Base-by-base conservation (phyloP, 2,113 vertebrate species). In the Chrysemys picta region DNA sequence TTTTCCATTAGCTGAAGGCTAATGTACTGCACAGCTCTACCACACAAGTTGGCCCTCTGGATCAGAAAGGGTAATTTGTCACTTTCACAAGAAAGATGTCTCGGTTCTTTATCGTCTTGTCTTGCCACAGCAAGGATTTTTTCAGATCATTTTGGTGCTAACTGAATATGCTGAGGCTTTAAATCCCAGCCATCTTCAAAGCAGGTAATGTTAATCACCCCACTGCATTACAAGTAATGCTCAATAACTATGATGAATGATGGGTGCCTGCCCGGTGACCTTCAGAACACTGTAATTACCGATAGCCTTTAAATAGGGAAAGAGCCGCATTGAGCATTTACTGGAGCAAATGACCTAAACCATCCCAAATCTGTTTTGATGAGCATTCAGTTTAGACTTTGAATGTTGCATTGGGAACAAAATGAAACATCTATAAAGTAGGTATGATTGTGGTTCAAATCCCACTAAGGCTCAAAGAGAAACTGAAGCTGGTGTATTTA, bases 1-100 rank as follows among this genome's bases (percentile, higher is more conserved):
- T 91, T 88, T 87, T 93, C 89, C 93, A 76, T 93, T 17, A 96
- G 93, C 87, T 38, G 50, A 78, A 56, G 82, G 79, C 59, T 85
- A 85, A 65, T 53, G 84, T 35, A 11, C 50, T 82, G 84, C 80
- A 87, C 22, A 88, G 87, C 85, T 49, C 72, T 88, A 80, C 79
- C 84, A 88, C 4, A n/a, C 57, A 93, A 85, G 89, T 93, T 17
- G 47, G 80, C 80, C 62, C 89, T 84, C 89, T 93, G 89, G 95
- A 96, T 93, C 86, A 92, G 89, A 88, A 97, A 96, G 85, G 96
- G 92, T 91, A 94, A 92, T 97, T 82, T 95, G 93, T 97, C 96
- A 97, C 82, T 94, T 89, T 95, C 95, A 96, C 96, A 96, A 95
- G 88, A 16, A 81, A 80, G 89, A 82, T 7, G 2, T 91, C 91